phyloP scores from a whole-genome alignment of 2,113 vertebrate genomes.

The Oreochromis niloticus region DNA sequence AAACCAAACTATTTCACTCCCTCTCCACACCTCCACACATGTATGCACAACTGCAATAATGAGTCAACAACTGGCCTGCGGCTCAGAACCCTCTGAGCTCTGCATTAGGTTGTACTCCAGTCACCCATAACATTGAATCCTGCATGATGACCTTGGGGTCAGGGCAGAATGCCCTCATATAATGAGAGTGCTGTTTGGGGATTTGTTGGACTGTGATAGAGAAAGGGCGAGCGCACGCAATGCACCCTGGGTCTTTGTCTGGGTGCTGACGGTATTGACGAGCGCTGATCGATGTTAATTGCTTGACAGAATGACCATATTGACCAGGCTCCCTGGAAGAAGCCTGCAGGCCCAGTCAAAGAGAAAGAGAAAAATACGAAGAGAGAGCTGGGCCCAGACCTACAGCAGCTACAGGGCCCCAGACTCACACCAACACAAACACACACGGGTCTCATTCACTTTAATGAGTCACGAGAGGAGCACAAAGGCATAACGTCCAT shows the following conservation, averaged over 20 bases:
- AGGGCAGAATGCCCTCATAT: conserved; percentile 66
- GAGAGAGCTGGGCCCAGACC: conserved; percentile 26
- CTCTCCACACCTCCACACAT: conserved; percentile 11
- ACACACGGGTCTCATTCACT: conserved; percentile 51
- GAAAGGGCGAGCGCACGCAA: conserved; percentile 64
- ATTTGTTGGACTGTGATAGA: conserved; percentile 67
- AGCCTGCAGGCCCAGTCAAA: conserved; percentile 61
- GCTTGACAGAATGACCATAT: conserved; percentile 77
- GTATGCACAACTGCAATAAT: conserved; percentile 19
- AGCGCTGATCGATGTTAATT: conserved; percentile 78
- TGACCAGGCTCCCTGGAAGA: conserved; percentile 65
- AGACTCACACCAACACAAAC: conserved; percentile 22
- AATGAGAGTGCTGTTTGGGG: conserved; percentile 71
- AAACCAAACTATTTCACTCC: conserved; percentile 18
- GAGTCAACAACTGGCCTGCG: conserved; percentile 33
- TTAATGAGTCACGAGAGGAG: conserved; percentile 60
- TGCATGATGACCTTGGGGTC: conserved; percentile 67
- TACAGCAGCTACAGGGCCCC: conserved; percentile 37
- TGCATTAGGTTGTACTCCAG: conserved; percentile 38
- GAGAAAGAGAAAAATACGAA: conserved; percentile 25
- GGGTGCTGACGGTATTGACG: conserved; percentile 71
- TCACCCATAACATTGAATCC: conserved; percentile 54
- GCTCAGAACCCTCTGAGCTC: not conserved
- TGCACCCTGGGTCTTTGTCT: conserved; percentile 75
- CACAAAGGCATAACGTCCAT: conserved; percentile 64